Base-by-base conservation (phyloP, 1,140 invertebrate species). In the honey bee (Apis mellifera) region DNA sequence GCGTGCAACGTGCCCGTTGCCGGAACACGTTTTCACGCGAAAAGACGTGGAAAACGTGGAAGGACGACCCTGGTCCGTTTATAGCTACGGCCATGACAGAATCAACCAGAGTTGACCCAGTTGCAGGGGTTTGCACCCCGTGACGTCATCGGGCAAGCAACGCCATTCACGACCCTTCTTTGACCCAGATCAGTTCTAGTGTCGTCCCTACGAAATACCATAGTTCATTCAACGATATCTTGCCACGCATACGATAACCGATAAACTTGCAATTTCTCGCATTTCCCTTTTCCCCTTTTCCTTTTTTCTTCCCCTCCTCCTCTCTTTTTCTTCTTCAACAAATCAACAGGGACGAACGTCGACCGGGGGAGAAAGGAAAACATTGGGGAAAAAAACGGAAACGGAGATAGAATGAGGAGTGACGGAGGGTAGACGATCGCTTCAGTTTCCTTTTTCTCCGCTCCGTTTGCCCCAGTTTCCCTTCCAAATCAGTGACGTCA, bases 401-500 rank as follows among this genome's bases (percentile, higher is more conserved):
- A 32, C 32, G 11, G 59, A 13, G 12, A 7, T 4, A 32, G 2
- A n/a, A n/a, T n/a, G 32, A 0, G 2, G 32, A 32, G 32, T 3
- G 32, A 32, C 32, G n/a, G 7, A 32, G 26, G 26, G 62, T 23
- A 32, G 83, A 73, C 59, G 70, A 21, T 85, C 48, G 62, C 42
- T 9, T 19, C 7, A 59, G 23, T 72, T 32, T 76, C 62, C 84
- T 83, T 69, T 82, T 76, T 26, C 82, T 73, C 74, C 75, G 64
- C 11, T 77, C 66, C 78, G 69, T 84, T 88, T 91, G 92, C 84
- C 92, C 91, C 78, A 92, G 91, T 92, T 92, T 91, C 89, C 78
- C 65, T 78, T 82, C 65, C 68, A 74, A 80, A 83, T 73, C 26
- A 71, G 85, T 91, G 91, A 93, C 92, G 92, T 93, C 91, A 92